Conservation (phyloP, 2,113 vertebrate genomes). For the Cyprinodon tularosa region DNA sequence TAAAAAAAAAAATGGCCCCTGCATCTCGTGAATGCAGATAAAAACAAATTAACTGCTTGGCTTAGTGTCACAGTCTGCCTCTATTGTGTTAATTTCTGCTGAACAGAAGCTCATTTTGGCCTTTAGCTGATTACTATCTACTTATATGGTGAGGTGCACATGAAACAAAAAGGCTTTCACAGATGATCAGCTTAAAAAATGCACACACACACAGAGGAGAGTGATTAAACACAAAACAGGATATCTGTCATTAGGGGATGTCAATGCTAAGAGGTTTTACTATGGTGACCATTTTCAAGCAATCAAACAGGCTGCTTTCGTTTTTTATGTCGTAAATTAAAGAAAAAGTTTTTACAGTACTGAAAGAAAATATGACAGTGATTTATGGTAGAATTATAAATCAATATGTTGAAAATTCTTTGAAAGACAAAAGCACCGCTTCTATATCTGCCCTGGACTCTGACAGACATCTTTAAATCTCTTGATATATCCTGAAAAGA, state of each 20-base stretch:
- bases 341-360: neutral
- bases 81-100: neutral
- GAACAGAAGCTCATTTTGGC: constrained; percentile 28
- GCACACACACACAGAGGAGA: constrained; percentile 14
- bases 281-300: constrained; percentile 34
- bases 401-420: constrained; percentile 18
- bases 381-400: neutral
- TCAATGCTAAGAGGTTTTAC: constrained; percentile 61
- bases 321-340: neutral
- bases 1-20: neutral
- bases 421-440: constrained; percentile 13
- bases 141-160: constrained; percentile 49
- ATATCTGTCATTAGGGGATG: constrained; percentile 45
- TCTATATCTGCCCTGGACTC: constrained; percentile 29
- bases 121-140: constrained; percentile 57
- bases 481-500: constrained; percentile 62
- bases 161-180: constrained; percentile 39
- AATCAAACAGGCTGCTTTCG: neutral
- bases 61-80: neutral
- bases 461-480: constrained; percentile 39
- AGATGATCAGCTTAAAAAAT: constrained; percentile 24
- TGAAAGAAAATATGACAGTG: neutral
- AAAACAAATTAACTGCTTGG: too few species aligned
- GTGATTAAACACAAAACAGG: constrained; percentile 43
- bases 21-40: neutral